Evolutionary conservation across 2,113 vertebrate genomes (phyloP).

Genomic region (Calcarius ornatus): DNA sequence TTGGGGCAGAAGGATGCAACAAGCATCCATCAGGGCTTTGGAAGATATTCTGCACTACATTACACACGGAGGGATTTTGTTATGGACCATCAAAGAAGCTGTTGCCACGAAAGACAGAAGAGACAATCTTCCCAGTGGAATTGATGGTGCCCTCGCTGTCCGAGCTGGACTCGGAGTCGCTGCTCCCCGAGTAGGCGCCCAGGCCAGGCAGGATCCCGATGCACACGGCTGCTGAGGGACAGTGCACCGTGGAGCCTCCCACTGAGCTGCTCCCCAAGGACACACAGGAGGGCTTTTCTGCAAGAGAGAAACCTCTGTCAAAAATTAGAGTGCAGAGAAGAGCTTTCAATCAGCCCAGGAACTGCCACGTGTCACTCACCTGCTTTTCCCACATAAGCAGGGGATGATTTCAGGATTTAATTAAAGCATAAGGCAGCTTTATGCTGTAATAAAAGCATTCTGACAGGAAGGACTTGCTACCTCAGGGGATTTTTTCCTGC

Average conservation of each 20-base stretch:
- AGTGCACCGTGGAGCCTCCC: constrained; percentile 77
- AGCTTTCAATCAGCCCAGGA: constrained; percentile 20
- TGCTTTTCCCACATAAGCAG: background rate
- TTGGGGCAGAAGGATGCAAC: constrained; percentile 26
- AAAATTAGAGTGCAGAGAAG: rapidly evolving
- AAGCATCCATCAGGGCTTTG: background rate
- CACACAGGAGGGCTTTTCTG: constrained; percentile 66
- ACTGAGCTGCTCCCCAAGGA: constrained; percentile 60
- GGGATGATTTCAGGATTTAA: background rate
- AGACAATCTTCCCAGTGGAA: constrained; percentile 85
- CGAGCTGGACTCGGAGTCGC: constrained; percentile 95
- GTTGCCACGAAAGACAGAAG: constrained; percentile 80
- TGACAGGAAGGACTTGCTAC: background rate
- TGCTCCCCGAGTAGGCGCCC: constrained; percentile 93
- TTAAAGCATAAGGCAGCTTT: background rate
- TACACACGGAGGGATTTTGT: background rate
- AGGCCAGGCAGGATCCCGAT: constrained; percentile 94
- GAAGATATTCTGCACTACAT: background rate
- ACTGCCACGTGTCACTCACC: background rate
- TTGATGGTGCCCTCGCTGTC: constrained; percentile 93
- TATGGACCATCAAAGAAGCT: constrained; percentile 78
- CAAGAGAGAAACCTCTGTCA: background rate
- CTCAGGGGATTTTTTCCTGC: background rate
- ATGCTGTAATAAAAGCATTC: background rate
- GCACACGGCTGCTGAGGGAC: constrained; percentile 90